Percentiles rank a stretch among this genome's conserved stretches.
Evolutionary conservation across 2,113 vertebrate species (phyloP).

Genomic region (Emydocephalus ijimae): DNA sequence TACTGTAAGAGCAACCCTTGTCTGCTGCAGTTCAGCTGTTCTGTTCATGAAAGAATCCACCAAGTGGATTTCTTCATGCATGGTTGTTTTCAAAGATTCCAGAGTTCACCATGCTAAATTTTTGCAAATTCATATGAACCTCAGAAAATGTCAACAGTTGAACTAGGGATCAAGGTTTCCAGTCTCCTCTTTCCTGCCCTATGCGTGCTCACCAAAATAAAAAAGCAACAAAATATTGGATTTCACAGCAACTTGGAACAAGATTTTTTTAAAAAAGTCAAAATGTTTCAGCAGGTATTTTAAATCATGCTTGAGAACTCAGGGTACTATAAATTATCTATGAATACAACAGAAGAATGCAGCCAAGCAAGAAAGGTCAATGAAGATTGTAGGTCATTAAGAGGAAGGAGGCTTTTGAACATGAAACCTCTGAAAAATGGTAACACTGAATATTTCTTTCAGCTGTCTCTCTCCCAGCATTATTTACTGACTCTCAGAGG

Average conservation of each 20-base stretch:
- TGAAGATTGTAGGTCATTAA: not conserved
- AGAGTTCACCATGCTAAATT: not conserved
- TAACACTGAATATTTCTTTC: conserved; percentile 15
- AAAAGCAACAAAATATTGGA: not conserved
- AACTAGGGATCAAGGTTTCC: not conserved
- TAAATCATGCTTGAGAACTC: not conserved
- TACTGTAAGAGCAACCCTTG: not conserved
- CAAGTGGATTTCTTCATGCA: conserved; percentile 42
- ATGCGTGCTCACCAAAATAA: not conserved
- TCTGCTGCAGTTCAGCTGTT: conserved; percentile 10
- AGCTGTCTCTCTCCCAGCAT: not conserved
- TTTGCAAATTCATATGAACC: conserved; percentile 27
- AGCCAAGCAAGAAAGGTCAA: conserved; percentile 13
- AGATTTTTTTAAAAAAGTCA: not conserved
- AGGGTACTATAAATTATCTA: conserved; percentile 13
- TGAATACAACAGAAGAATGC: conserved; percentile 6
- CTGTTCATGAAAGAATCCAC: conserved; percentile 30
- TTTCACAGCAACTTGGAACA: not conserved
- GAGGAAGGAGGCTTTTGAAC: not conserved
- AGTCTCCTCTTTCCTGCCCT: not conserved
- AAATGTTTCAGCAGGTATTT: conserved; percentile 2
- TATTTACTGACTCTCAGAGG: conserved; percentile 8
- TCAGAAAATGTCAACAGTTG: not conserved
- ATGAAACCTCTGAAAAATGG: conserved; percentile 9
- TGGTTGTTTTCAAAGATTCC: conserved; percentile 24